These are phyloP conservation scores for Ivindomyrus marchei DNA, from an alignment of 2,113 vertebrate species.

Conservation along the genomic window DNA sequence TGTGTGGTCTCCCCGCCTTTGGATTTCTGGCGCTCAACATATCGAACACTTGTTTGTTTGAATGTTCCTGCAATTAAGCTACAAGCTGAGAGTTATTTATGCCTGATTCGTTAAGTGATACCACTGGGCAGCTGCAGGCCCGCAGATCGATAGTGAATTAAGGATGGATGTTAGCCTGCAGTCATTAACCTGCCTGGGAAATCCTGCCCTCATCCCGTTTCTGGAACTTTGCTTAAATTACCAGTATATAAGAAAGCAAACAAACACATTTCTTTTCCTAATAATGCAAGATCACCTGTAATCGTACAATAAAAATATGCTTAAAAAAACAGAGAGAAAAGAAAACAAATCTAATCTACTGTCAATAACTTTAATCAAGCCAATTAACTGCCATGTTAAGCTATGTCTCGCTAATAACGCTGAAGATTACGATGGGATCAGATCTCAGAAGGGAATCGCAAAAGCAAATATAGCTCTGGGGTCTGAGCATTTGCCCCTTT, in stretches of 20 bases:
- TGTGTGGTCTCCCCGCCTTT: conserved; percentile 18
- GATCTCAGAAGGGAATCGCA: not conserved
- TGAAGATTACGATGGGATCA: not conserved
- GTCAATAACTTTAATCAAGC: not conserved
- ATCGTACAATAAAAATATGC: not conserved
- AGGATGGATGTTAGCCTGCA: conserved; percentile 17
- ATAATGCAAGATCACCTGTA: not conserved
- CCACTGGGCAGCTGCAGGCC: conserved; percentile 47
- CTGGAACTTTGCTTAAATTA: not conserved
- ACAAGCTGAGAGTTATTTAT: conserved; percentile 54
- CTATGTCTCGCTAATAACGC: not conserved
- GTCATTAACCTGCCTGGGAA: conserved; percentile 27
- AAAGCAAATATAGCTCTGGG: not conserved
- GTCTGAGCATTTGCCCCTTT: not conserved
- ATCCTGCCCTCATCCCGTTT: conserved; percentile 52
- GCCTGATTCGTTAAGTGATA: conserved; percentile 63
- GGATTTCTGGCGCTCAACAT: conserved; percentile 22
- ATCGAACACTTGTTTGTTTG: conserved; percentile 20
- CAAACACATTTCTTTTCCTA: not conserved
- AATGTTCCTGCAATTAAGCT: conserved; percentile 28
- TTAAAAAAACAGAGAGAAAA: not conserved
- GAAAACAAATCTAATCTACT: not conserved
- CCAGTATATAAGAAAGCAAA: not conserved
- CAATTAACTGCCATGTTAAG: not conserved
- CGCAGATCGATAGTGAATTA: conserved; percentile 66